phyloP scores from a whole-genome alignment of 1,140 invertebrate species.

The Orius insidiosus region DNA sequence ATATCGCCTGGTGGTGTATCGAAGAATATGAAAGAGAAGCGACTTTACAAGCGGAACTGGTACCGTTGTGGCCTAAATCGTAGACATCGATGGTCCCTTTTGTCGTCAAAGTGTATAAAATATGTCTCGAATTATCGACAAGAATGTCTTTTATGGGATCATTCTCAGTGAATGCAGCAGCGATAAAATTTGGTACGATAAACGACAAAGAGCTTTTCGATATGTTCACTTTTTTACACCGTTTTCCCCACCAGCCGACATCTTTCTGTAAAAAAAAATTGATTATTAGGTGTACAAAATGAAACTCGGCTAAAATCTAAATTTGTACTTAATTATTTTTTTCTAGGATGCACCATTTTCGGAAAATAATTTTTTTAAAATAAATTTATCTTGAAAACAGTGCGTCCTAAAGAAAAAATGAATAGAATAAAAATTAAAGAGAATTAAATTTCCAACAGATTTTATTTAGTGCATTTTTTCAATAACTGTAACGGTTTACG shows the following conservation, averaged over 20 bases:
- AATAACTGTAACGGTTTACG: too few relatives aligned
- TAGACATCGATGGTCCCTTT: conserved; percentile 70
- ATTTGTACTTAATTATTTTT: too few relatives aligned
- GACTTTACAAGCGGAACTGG: conserved; percentile 43
- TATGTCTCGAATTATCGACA: conserved; percentile 75
- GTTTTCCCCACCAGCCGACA: conserved; percentile 83
- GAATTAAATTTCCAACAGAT: too few relatives aligned
- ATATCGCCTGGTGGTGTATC: too few relatives aligned
- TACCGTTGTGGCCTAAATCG: conserved; percentile 70
- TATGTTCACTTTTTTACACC: conserved; percentile 89
- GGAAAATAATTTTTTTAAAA: too few relatives aligned
- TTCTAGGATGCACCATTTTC: too few relatives aligned
- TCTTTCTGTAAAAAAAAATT: conserved; percentile 39
- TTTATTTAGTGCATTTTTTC: too few relatives aligned
- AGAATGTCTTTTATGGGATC: conserved; percentile 72
- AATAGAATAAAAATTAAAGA: too few relatives aligned
- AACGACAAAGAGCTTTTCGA: conserved; percentile 75
- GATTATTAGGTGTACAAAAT: too few relatives aligned
- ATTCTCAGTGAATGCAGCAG: conserved; percentile 63
- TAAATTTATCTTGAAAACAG: too few relatives aligned
- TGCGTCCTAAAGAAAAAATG: too few relatives aligned
- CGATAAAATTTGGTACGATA: conserved; percentile 79
- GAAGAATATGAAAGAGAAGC: conserved; percentile 34
- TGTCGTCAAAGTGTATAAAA: conserved; percentile 77
- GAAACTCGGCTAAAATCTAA: too few relatives aligned